These are phyloP conservation scores for Catharus fuscescens DNA, from an alignment of 2,113 vertebrate species.

Conservation along the genomic window DNA sequence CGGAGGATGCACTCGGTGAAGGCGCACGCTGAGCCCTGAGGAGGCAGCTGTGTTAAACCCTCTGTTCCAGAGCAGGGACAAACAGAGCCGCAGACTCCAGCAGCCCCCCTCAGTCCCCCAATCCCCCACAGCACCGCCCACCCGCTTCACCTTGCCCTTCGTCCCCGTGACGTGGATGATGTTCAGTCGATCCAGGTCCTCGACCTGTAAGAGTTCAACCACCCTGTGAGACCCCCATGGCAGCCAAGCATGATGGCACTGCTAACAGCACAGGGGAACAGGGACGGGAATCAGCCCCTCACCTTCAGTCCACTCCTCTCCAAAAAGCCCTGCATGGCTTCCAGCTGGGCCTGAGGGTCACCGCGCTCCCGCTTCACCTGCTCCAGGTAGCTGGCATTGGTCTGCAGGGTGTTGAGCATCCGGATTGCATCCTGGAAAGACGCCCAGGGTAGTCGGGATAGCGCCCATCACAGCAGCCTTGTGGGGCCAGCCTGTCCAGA, in stretches of 20 bases:
- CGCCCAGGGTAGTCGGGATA: neutral
- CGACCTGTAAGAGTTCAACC: constrained; percentile 79
- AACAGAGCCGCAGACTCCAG: neutral
- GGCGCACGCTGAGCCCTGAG: constrained; percentile 85
- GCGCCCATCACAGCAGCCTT: neutral
- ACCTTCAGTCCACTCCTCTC: constrained; percentile 85
- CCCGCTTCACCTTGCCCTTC: constrained; percentile 89
- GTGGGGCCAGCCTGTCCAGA: neutral
- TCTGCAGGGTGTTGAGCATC: constrained; percentile 93
- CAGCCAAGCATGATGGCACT: rapidly evolving
- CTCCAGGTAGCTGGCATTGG: constrained; percentile 88
- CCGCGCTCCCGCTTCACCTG: constrained; percentile 82
- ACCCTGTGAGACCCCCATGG: neutral
- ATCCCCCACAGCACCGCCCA: constrained; percentile 1
- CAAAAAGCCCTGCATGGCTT: constrained; percentile 86
- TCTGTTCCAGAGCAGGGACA: rapidly evolving
- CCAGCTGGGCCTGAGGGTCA: constrained; percentile 81
- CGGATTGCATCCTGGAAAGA: constrained; percentile 87
- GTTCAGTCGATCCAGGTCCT: constrained; percentile 88
- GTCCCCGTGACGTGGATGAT: constrained; percentile 96
- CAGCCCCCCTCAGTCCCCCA: neutral
- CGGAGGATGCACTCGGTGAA: constrained; percentile 91
- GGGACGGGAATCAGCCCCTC: neutral
- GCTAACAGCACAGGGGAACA: neutral
- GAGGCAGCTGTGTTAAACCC: neutral